A percentile compares a stretch with the other conserved stretches of the same genome.
These are phyloP conservation scores for Alectura lathami DNA, from an alignment of 2,113 vertebrate genomes.

Conservation along the genomic window DNA sequence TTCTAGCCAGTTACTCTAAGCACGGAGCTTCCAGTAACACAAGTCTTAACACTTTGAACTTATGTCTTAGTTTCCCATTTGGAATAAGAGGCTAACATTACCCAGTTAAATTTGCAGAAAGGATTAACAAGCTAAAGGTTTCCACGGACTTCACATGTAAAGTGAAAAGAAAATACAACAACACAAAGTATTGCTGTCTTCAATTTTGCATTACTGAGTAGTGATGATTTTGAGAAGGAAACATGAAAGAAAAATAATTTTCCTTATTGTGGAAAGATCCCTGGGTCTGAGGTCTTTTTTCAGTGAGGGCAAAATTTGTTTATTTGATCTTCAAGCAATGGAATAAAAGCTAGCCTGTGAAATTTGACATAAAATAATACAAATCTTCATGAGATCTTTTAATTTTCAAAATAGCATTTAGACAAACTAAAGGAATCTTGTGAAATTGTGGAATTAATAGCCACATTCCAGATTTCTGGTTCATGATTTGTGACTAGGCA, in stretches of 20 bases:
- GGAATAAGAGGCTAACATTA: neutral
- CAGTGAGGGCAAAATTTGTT: neutral
- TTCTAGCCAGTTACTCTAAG: neutral
- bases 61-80: neutral
- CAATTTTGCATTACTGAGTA: neutral
- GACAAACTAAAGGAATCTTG: neutral
- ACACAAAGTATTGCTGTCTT: rapidly evolving
- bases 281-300: neutral
- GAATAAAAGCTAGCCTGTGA: neutral
- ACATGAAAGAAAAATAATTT: neutral
- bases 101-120: neutral
- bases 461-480: neutral
- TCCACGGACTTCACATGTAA: neutral
- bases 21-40: neutral
- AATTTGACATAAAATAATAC: neutral
- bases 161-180: neutral
- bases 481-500: neutral
- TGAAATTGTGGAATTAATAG: neutral
- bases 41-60: neutral
- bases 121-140: neutral
- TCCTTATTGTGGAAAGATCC: neutral
- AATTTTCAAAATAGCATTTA: neutral
- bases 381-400: neutral
- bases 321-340: neutral
- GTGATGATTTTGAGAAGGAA: neutral